Conservation (phyloP, 2,113 vertebrate genomes). For the Callocephalon fimbriatum region DNA sequence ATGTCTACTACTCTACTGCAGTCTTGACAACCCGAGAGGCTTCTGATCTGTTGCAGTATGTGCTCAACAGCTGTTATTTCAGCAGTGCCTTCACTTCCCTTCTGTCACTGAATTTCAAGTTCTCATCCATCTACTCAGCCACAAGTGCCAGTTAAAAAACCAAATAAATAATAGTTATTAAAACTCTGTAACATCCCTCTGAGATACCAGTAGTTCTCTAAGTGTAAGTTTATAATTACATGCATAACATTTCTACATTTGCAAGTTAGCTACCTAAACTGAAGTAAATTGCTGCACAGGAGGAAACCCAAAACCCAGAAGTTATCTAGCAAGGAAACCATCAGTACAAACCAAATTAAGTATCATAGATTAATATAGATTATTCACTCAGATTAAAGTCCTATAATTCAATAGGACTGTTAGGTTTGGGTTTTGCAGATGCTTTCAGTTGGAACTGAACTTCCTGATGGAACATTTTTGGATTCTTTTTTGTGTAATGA, state of each 20-base stretch:
- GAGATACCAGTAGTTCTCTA: neutral
- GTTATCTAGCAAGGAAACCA: neutral
- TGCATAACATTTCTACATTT: neutral
- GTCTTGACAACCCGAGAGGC: neutral
- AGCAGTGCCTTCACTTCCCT: neutral
- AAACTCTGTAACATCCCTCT: neutral
- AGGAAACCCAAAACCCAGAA: neutral
- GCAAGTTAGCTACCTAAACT: neutral
- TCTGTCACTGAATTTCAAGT: neutral
- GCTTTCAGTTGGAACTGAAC: neutral
- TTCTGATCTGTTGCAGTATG: fast-evolving
- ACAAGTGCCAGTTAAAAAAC: neutral
- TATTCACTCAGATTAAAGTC: neutral
- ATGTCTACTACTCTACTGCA: neutral
- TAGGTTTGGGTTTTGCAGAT: neutral
- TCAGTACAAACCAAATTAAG: neutral
- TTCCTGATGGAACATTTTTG: neutral
- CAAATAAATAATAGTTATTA: neutral
- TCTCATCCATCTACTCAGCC: neutral
- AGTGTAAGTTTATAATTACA: neutral
- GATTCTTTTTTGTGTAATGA: neutral
- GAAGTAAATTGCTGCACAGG: neutral
- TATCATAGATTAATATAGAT: neutral
- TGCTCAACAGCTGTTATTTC: neutral
- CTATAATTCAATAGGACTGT: neutral